Base-by-base conservation (phyloP, 2,888 invertebrate species). In the Eupithecia pulchellata region DNA sequence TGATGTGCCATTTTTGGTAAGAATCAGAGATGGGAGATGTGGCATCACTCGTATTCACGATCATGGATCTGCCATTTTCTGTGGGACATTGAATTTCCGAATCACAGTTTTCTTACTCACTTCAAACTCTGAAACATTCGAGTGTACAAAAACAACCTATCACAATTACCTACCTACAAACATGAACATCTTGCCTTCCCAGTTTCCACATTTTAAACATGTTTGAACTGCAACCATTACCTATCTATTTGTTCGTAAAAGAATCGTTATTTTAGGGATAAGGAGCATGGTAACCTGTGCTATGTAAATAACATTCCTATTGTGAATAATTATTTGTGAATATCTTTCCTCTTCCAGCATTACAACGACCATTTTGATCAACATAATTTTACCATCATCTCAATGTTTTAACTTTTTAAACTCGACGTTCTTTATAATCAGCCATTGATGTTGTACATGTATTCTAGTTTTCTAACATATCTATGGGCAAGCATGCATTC, bases 1-100 rank as follows among this genome's bases (percentile, higher is more conserved):
- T 91, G 88, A 80, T 78, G 88, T 88, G 89, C 87, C 88, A 89
- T 86, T 84, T 87, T 91, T 89, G 93, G 93, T 93, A 94, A 93
- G 93, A 84, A 84, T 79, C 77, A 73, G 79, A 79, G 81, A 77
- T 25, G 20, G 52, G 20, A 52, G 81, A 79, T 25, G 47, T 82
- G 83, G 82, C 2, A 81, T 82, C 85, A 72, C 77, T 77, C 78
- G 77, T 77, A 81, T 32, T 71, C 65, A 61, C 62, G 57, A 75
- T 77, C 80, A 81, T 81, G 76, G 77, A 78, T 69, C 73, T 77
- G 74, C 75, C 76, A 76, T 78, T 74, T 66, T 74, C 72, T 62
- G 67, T 76, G 71, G 68, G 73, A 78, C 73, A 77, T 76, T 69
- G 78, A 77, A 67, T 39, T 63, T 58, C 52, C 72, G 58, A 25